These are phyloP conservation scores for Anoplopoma fimbria DNA, from an alignment of 2,113 vertebrate genomes.

Conservation along the genomic window DNA sequence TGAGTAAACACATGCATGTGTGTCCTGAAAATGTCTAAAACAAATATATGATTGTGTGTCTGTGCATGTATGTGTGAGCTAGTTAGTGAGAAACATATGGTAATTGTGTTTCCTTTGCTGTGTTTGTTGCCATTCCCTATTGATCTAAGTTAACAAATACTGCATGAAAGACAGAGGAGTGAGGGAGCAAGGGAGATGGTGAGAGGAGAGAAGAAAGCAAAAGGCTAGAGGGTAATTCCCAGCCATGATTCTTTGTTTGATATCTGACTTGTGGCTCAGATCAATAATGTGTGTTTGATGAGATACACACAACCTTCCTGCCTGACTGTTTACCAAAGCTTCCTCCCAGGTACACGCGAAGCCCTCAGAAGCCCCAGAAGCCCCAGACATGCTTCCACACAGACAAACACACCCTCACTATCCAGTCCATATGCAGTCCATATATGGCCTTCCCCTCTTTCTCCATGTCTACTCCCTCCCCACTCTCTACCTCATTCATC, in stretches of 20 bases:
- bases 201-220: conserved; percentile 1
- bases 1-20: conserved; percentile 4
- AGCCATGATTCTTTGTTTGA: conserved; percentile 45
- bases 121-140: conserved; percentile 20
- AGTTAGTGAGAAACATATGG: conserved; percentile 2
- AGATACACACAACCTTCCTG: conserved; percentile 37
- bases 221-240: conserved; percentile 43
- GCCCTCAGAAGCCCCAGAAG: conserved; percentile 14
- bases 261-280: conserved; percentile 52
- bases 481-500: neutral
- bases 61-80: neutral
- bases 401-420: neutral
- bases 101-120: conserved; percentile 38
- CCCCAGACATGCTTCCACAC: conserved; percentile 1
- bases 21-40: neutral
- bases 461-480: neutral
- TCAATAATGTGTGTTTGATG: conserved; percentile 61
- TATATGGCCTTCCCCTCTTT: neutral
- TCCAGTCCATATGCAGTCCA: neutral
- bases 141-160: conserved; percentile 46
- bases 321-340: conserved; percentile 26
- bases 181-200: conserved; percentile 1
- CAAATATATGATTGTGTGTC: neutral
- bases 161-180: conserved; percentile 19
- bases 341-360: conserved; percentile 21